A percentile compares a stretch with the other conserved stretches of the same genome.
These are phyloP conservation scores for Gracilinanus agilis DNA, from an alignment of 2,113 vertebrate genomes.

Conservation along the genomic window DNA sequence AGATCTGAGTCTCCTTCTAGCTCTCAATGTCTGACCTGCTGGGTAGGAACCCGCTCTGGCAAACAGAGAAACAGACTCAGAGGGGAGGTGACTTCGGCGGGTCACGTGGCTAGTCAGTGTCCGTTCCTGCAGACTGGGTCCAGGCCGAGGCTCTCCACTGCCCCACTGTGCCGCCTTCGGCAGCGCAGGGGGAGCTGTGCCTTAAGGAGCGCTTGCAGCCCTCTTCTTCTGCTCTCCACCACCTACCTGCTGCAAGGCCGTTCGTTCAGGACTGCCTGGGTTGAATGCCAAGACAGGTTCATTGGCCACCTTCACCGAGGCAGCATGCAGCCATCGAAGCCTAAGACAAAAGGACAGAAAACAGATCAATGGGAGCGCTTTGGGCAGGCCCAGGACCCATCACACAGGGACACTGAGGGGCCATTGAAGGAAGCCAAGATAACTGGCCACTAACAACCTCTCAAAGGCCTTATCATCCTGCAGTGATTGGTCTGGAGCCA, in stretches of 20 bases:
- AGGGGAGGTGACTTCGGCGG: neutral
- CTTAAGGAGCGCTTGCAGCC: accelerated
- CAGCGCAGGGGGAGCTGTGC: neutral
- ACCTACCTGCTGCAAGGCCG: constrained; percentile 88
- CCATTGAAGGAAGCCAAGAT: no score
- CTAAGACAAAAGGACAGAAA: constrained; percentile 72
- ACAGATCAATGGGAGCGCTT: accelerated
- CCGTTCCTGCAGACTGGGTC: neutral
- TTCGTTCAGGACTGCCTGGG: constrained; percentile 89
- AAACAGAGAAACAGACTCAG: neutral
- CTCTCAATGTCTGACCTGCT: neutral
- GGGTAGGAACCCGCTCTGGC: neutral
- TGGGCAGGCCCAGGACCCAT: neutral
- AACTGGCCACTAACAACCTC: neutral
- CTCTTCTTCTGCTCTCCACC: neutral
- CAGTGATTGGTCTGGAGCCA: neutral
- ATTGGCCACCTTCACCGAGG: constrained; percentile 89
- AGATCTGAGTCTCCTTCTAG: neutral
- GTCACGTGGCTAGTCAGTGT: neutral
- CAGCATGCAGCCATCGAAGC: constrained; percentile 83
- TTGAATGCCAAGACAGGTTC: constrained; percentile 92
- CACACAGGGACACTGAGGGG: neutral
- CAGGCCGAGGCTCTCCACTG: neutral
- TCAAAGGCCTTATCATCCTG: neutral
- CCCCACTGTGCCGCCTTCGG: neutral